Evolutionary conservation across 2,797 vertebrate genomes (phyloP).

Genomic region (Miichthys miiuy): DNA sequence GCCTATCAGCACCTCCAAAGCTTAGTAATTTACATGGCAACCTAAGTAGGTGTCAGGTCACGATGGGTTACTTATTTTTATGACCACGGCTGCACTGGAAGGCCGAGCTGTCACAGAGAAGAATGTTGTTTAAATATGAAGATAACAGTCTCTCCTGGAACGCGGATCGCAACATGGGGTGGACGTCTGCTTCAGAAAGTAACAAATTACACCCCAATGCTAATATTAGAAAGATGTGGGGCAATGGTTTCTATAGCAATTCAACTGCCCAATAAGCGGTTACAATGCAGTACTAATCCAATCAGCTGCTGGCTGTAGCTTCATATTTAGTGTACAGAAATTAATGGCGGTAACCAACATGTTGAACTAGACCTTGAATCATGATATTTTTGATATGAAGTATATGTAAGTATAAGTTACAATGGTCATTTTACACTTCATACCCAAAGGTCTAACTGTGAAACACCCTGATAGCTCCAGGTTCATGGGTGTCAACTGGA

Average conservation of each 20-base stretch:
- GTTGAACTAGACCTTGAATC: neutral
- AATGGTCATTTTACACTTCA: neutral
- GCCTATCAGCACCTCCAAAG: neutral
- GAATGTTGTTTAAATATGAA: no score
- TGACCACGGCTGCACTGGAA: neutral
- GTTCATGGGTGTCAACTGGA: neutral
- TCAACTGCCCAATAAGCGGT: no score
- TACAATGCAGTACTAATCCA: no score
- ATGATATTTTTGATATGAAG: neutral
- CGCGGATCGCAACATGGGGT: no score
- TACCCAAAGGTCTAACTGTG: neutral
- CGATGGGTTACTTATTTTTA: neutral
- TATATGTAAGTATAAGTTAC: neutral
- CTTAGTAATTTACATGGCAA: neutral
- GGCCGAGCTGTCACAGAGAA: no score
- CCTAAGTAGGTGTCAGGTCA: neutral
- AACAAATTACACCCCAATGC: no score
- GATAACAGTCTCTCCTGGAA: neutral
- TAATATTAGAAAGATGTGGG: no score
- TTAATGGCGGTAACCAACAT: neutral
- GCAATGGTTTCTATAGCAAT: no score
- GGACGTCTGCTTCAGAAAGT: no score
- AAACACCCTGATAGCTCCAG: no score
- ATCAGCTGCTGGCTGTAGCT: neutral
- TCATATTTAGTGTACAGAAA: neutral